Base-by-base conservation (phyloP, 1,140 invertebrate genomes). In the Glossosoma conforme region DNA sequence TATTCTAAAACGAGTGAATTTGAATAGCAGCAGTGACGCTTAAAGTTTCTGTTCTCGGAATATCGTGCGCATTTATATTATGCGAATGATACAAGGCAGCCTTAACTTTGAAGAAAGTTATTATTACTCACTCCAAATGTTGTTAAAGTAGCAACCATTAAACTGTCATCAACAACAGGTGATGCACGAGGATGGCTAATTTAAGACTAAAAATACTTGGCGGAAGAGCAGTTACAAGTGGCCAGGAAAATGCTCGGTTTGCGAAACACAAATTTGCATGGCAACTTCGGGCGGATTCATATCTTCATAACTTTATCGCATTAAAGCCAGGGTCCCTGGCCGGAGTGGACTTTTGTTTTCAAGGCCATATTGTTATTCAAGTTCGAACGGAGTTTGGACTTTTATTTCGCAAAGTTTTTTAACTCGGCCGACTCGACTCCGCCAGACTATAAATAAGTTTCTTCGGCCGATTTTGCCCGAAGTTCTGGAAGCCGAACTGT, bases 321-420 rank as follows among this genome's bases (percentile, higher is more conserved):
- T 58, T 58, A 58, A 58, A 43, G 49, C 28, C 15, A 30, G 9
- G 18, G 36, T n/a, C 14, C 33, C 40, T 14, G 20, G 35, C 8
- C 50, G 19, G 13, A 28, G 38, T 46, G 46, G 56, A 54, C 56
- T 58, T 58, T 58, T 58, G 56, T 58, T 53, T 52, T 54, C 56
- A 58, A 58, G 56, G 56, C 43, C 56, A 49, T 53, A 58, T 58
- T 58, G 56, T 58, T 58, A 58, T 58, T 58, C 56, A 58, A 58
- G 56, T 58, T 58, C 56, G 56, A 58, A 54, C 45, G 42, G 43
- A 54, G 37, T 53, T 54, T 40, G 51, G 56, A 58, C 56, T 58
- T 58, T 58, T 58, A 58, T 58, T 58, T 44, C 41, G 46, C 20
- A 49, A 58, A 58, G 45, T 58, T 58, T 58, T 58, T 58, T 42